Base-by-base conservation (phyloP, 1,140 invertebrate species). In the Ceratoteleas bidentatus region DNA sequence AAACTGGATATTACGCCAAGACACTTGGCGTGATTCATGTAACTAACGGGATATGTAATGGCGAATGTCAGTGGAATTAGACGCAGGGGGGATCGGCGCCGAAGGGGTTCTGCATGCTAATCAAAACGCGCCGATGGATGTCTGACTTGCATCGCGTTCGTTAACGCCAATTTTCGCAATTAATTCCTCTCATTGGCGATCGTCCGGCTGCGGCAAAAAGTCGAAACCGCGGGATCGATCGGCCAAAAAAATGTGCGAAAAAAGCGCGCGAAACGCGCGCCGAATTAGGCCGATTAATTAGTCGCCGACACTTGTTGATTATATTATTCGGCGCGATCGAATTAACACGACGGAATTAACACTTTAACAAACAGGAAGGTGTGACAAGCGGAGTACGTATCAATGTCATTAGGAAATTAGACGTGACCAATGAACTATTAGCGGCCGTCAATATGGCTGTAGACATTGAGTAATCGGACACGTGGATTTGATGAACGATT, bases 41-140 rank as follows among this genome's bases (percentile, higher is more conserved):
- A 60, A 33, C 64, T 34, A 68, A 40, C 50, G 56, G 56, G 15
- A 70, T 80, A 32, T 68, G 76, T 68, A 73, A 80, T 80, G 38
- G 61, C 75, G 7, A 72, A 72, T 61, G 61, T 72, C 66, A 78
- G 60, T 53, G 47, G 75, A 78, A 78, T 69, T 72, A 78, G 53
- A 72, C 24, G 38, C 11, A n/a, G 32, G 36, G 13, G 10, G 34
- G n/a, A 32, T 24, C 10, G 52, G 0, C n/a, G 49, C 24, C 16
- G 14, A 0, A 53, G 36, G 6, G 10, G 40, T 11, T 4, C 4
- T 66, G 60, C 40, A 57, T 64, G 24, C 53, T 78, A 78, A 78
- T 72, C 53, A 69, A 75, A 72, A 69, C 58, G 54, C 65, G 57
- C 64, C 76, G 73, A 86, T 84, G 79, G 84, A 81, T 72, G 58